phyloP scores from a whole-genome alignment of 2,113 vertebrate species.

The Myiozetetes cayanensis region DNA sequence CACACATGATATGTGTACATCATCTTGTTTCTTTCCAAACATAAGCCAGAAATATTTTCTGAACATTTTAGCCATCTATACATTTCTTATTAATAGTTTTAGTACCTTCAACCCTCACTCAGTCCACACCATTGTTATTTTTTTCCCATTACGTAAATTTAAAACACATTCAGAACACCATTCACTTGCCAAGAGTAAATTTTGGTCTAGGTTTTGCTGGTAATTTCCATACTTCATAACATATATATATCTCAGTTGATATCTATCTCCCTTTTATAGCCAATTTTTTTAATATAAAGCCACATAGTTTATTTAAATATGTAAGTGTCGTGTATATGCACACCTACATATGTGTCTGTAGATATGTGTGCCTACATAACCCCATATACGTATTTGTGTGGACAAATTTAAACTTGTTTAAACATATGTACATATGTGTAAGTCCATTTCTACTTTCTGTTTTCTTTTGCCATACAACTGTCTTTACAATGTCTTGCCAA shows the following conservation, averaged over 20 bases:
- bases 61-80: background rate
- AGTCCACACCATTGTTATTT: background rate
- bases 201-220: background rate
- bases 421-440: background rate
- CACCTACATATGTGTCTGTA: background rate
- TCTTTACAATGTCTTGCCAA: background rate
- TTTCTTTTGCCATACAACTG: background rate
- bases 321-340: background rate
- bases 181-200: background rate
- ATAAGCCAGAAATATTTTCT: background rate
- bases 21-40: background rate
- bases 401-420: background rate
- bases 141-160: background rate
- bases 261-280: background rate
- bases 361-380: background rate
- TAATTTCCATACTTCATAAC: background rate
- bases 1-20: background rate
- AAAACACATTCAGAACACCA: background rate
- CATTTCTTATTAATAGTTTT: background rate
- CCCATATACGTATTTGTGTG: background rate
- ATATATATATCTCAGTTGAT: background rate
- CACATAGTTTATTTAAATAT: background rate
- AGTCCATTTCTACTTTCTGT: background rate
- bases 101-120: background rate
- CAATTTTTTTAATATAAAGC: background rate